These are phyloP conservation scores for Axinella damicornis DNA, from an alignment of 37 sponge, comb jelly and placozoan genomes.

Conservation along the genomic window DNA sequence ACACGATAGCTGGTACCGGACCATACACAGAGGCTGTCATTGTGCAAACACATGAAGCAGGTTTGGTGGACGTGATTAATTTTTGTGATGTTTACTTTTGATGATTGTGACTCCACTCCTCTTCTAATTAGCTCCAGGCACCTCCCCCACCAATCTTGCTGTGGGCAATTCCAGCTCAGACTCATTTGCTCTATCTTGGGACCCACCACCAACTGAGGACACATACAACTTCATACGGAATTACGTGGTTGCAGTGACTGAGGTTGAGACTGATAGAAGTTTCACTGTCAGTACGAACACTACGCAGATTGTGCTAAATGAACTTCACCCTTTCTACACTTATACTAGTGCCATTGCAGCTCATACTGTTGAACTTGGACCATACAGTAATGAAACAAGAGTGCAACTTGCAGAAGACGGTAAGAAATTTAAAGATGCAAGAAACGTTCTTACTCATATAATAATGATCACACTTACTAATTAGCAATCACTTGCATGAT, in stretches of 20 bases:
- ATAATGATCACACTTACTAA: not conserved
- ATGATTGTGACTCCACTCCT: too few relatives aligned
- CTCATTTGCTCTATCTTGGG: conserved; percentile 20
- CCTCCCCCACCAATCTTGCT: not conserved
- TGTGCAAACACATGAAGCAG: conserved; percentile 36
- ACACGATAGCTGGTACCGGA: not conserved
- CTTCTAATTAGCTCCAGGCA: not conserved
- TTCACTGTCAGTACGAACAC: too few relatives aligned
- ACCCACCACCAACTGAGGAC: conserved; percentile 18
- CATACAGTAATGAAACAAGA: not conserved
- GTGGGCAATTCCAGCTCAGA: not conserved
- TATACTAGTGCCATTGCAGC: conserved; percentile 10
- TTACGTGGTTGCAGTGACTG: not conserved
- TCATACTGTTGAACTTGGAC: not conserved
- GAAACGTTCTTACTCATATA: not conserved
- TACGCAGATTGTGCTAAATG: not conserved
- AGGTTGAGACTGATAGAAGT: not conserved
- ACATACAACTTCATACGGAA: conserved; percentile 17
- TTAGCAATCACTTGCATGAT: too few relatives aligned
- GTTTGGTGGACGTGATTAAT: too few relatives aligned
- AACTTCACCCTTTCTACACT: conserved; percentile 12
- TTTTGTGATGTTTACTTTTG: too few relatives aligned
- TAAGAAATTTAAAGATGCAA: not conserved
- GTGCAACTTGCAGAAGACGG: conserved; percentile 6
- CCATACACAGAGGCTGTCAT: conserved; percentile 4